These are phyloP conservation scores for Xylota sylvarum DNA, from an alignment of 2,888 invertebrate genomes.

Conservation along the genomic window DNA sequence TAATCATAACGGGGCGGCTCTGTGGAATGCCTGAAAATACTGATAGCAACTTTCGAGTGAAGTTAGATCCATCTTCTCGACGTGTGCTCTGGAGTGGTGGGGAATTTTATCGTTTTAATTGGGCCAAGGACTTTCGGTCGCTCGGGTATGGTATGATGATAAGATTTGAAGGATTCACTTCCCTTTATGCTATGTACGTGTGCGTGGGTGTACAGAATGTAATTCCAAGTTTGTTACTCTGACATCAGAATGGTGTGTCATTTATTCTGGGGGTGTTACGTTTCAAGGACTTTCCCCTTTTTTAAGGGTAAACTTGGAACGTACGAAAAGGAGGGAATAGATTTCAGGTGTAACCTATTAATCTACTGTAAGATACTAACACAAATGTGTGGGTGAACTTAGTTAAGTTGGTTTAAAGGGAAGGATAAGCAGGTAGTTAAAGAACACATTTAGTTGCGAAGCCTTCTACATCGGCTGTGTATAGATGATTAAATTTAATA, in stretches of 20 bases:
- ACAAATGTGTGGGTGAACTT: constrained; percentile 51
- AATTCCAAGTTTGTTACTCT: constrained; percentile 35
- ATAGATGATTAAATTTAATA: constrained; percentile 69
- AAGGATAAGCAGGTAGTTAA: constrained; percentile 39
- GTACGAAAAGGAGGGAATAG: constrained; percentile 2
- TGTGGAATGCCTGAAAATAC: constrained; percentile 36
- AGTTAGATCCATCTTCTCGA: constrained; percentile 20
- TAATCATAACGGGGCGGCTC: constrained; percentile 70
- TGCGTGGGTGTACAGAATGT: neutral
- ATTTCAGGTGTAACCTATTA: constrained; percentile 71
- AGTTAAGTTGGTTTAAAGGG: constrained; percentile 33
- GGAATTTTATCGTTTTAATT: constrained; percentile 73
- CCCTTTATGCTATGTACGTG: neutral
- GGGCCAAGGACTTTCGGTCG: constrained; percentile 67
- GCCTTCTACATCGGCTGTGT: constrained; percentile 16
- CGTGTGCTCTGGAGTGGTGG: constrained; percentile 20
- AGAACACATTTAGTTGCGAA: constrained; percentile 9
- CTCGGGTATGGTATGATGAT: constrained; percentile 47
- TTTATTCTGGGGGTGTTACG: constrained; percentile 40
- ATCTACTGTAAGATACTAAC: constrained; percentile 59
- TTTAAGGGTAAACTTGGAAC: neutral
- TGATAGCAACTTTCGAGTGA: constrained; percentile 43
- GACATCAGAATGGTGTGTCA: constrained; percentile 52
- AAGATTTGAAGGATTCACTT: constrained; percentile 60
- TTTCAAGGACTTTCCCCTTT: constrained; percentile 52